Evolutionary conservation across 2,797 vertebrate genomes (phyloP).

Genomic region (Steatocranus sp.): DNA sequence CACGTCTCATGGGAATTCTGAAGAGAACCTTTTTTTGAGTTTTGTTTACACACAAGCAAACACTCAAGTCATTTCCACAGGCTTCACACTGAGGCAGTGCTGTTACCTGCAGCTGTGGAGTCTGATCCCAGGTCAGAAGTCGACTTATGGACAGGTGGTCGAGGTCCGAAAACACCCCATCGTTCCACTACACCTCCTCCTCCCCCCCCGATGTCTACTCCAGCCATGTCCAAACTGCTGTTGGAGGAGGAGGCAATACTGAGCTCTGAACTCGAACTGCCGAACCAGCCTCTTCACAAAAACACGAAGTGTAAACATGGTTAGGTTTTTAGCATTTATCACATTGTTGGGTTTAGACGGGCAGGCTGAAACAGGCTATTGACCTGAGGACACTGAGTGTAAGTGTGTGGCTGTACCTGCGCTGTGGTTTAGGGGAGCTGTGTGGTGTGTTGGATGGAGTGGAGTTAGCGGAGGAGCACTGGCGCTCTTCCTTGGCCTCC

Average conservation of each 20-base stretch:
- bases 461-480: conserved; percentile 69
- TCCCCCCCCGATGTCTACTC: background rate
- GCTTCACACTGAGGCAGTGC: background rate
- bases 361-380: background rate
- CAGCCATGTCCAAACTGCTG: conserved; percentile 67
- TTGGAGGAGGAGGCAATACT: conserved; percentile 68
- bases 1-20: background rate
- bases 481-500: conserved; percentile 69
- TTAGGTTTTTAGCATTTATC: background rate
- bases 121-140: conserved; percentile 71
- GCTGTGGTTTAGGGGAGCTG: conserved; percentile 71
- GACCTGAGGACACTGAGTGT: background rate
- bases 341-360: rapidly evolving
- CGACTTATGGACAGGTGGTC: conserved; percentile 62
- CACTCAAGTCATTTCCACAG: background rate
- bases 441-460: conserved; percentile 77
- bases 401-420: conserved; percentile 53
- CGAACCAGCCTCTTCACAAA: conserved; percentile 70
- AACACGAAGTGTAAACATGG: background rate
- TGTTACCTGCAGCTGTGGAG: conserved; percentile 26
- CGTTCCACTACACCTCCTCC: conserved; percentile 59
- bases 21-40: background rate
- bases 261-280: conserved; percentile 66
- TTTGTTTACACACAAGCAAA: background rate
- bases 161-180: conserved; percentile 71